A percentile compares a stretch with the other conserved stretches of the same genome.
phyloP scores from a whole-genome alignment of 2,888 invertebrate genomes.

The Thecophora atra region DNA sequence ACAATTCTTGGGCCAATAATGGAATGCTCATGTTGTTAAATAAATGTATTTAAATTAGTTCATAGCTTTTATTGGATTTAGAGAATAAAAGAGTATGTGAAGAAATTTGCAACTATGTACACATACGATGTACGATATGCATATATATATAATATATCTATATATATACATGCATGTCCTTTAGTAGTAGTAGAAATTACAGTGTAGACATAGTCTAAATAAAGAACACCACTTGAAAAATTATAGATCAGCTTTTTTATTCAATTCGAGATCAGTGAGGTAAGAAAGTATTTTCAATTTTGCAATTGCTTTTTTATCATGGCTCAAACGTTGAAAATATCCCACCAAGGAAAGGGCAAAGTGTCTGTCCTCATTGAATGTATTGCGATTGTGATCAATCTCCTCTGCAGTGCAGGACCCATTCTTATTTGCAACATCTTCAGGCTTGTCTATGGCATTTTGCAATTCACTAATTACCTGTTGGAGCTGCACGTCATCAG shows the following conservation, averaged over 20 bases:
- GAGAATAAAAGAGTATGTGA: no score
- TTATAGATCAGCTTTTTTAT: slow-evolving; percentile 27
- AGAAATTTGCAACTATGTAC: no score
- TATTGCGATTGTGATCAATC: neutral
- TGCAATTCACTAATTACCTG: neutral
- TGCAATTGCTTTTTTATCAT: slow-evolving; percentile 46
- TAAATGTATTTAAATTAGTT: slow-evolving; percentile 2
- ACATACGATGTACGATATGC: no score
- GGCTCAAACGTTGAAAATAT: slow-evolving; percentile 49
- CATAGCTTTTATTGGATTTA: neutral
- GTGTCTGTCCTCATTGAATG: slow-evolving; percentile 46
- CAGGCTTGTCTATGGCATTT: neutral
- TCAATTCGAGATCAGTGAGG: slow-evolving; percentile 50
- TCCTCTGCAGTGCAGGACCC: neutral
- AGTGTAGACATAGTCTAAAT: slow-evolving; percentile 3
- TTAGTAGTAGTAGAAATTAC: neutral
- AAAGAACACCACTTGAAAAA: slow-evolving; percentile 21
- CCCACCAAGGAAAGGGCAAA: slow-evolving; percentile 52
- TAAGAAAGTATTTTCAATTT: slow-evolving; percentile 52
- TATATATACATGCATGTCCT: no score
- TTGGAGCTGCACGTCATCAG: neutral
- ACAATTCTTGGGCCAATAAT: no score
- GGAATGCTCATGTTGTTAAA: neutral
- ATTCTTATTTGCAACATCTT: neutral
- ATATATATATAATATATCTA: no score